phyloP scores from a whole-genome alignment of 92 coral and sea anemone genomes.

The Epizoanthus fatuus region DNA sequence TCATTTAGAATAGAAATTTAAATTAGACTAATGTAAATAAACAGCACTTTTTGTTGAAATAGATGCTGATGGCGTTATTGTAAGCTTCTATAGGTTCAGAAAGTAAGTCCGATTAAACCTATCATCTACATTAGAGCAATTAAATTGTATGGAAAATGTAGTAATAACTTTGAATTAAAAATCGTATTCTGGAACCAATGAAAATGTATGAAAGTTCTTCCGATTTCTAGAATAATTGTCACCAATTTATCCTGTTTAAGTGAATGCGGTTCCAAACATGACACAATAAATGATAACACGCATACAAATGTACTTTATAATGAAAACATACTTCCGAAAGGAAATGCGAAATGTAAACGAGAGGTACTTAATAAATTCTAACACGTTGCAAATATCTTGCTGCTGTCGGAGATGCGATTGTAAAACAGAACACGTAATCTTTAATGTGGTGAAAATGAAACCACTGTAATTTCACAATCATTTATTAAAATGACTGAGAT shows the following conservation, averaged over 20 bases:
- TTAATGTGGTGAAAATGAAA: too few relatives aligned
- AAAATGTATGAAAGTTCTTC: too few relatives aligned
- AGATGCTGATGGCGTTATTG: background rate
- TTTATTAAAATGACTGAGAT: too few relatives aligned
- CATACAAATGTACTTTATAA: background rate
- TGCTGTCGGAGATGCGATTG: too few relatives aligned
- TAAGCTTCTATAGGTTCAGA: background rate
- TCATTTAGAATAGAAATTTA: constrained; percentile 7
- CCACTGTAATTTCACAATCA: too few relatives aligned
- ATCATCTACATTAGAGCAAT: background rate
- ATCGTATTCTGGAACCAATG: too few relatives aligned
- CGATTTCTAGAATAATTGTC: background rate
- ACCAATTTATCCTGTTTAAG: background rate
- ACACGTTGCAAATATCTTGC: too few relatives aligned
- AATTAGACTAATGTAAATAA: constrained; percentile 24
- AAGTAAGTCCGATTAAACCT: background rate
- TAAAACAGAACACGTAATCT: too few relatives aligned
- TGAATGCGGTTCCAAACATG: background rate
- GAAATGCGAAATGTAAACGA: constrained; percentile 5
- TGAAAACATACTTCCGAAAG: constrained; percentile 17
- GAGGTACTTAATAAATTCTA: background rate
- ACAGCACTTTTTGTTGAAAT: background rate
- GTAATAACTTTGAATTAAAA: too few relatives aligned
- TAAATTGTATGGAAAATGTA: background rate
- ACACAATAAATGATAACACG: background rate